Percentiles rank a stretch among this genome's conserved stretches.
Evolutionary conservation across 2,888 invertebrate species (phyloP).

Genomic region (Ormyrus nitidulus): DNA sequence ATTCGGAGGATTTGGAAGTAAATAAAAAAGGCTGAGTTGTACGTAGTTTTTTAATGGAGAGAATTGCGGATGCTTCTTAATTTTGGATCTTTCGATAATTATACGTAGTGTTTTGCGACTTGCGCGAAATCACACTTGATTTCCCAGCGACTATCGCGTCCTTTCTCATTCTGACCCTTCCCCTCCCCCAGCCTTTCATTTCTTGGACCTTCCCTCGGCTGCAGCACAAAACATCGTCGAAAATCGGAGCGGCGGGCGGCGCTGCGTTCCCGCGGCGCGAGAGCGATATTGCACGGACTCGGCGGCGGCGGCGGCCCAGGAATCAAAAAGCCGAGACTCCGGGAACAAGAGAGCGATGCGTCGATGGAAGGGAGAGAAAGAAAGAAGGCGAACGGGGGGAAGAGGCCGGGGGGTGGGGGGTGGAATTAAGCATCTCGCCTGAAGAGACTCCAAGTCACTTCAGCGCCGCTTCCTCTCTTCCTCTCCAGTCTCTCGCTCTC

Average conservation of each 20-base stretch:
- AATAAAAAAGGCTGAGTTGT: too few relatives aligned
- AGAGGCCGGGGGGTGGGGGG: constrained; percentile 61
- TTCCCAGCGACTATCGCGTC: too few relatives aligned
- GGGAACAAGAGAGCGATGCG: constrained; percentile 14
- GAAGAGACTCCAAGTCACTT: constrained; percentile 75
- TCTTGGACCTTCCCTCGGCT: not conserved
- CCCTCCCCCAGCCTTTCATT: not conserved
- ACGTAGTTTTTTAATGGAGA: too few relatives aligned
- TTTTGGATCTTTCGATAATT: too few relatives aligned
- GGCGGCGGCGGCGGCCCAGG: not conserved
- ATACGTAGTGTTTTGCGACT: too few relatives aligned
- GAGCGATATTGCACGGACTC: constrained; percentile 18
- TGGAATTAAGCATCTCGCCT: constrained; percentile 75
- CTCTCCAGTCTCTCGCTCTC: constrained; percentile 47
- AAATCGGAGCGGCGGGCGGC: constrained; percentile 3
- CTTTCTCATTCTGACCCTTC: not conserved
- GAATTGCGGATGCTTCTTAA: too few relatives aligned
- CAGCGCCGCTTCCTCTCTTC: constrained; percentile 67
- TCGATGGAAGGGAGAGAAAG: constrained; percentile 33
- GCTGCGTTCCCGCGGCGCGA: constrained; percentile 19
- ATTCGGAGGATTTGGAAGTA: too few relatives aligned
- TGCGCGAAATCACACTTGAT: too few relatives aligned
- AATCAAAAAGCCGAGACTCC: constrained; percentile 39
- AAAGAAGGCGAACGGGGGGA: constrained; percentile 40
- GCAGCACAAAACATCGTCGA: not conserved